These are phyloP conservation scores for Carabus problematicus DNA, from an alignment of 2,888 invertebrate species.

Conservation along the genomic window DNA sequence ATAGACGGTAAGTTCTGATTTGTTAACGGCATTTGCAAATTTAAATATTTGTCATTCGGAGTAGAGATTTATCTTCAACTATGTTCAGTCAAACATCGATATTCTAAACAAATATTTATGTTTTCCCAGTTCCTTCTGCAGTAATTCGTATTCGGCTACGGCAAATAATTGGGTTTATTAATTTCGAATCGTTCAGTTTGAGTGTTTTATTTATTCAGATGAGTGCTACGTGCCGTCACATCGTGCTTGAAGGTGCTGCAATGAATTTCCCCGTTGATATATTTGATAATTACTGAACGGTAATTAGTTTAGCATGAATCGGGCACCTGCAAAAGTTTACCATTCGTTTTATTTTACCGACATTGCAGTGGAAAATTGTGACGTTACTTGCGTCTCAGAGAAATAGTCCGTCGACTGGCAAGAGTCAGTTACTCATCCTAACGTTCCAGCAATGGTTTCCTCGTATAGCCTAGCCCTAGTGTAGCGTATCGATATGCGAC, in stretches of 20 bases:
- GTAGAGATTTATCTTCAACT: constrained; percentile 20
- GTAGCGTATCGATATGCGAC: too few species aligned
- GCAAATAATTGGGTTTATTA: constrained; percentile 38
- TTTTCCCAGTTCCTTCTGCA: constrained; percentile 9
- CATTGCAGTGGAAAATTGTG: constrained; percentile 3
- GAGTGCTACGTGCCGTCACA: constrained; percentile 21
- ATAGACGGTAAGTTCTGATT: not conserved
- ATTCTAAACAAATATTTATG: constrained; percentile 30
- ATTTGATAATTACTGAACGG: constrained; percentile 39
- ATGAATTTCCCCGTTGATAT: constrained; percentile 39
- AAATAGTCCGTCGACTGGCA: too few species aligned
- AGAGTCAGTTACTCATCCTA: not conserved
- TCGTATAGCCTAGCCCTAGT: not conserved
- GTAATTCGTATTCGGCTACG: constrained; percentile 25
- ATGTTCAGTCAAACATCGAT: constrained; percentile 23
- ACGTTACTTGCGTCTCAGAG: constrained; percentile 18
- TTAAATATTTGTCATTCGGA: constrained; percentile 26
- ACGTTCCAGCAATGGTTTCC: constrained; percentile 15
- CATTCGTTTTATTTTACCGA: constrained; percentile 18
- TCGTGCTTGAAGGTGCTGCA: constrained; percentile 32
- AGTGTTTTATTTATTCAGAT: constrained; percentile 32
- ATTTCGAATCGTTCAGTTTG: constrained; percentile 23
- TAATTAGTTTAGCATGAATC: constrained; percentile 32
- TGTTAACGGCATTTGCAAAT: constrained; percentile 28
- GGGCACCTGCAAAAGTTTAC: constrained; percentile 24